A percentile compares a stretch with the other conserved stretches of the same genome.
These are phyloP conservation scores for Ceuthmochares aereus DNA, from an alignment of 2,113 vertebrate genomes.

Conservation along the genomic window DNA sequence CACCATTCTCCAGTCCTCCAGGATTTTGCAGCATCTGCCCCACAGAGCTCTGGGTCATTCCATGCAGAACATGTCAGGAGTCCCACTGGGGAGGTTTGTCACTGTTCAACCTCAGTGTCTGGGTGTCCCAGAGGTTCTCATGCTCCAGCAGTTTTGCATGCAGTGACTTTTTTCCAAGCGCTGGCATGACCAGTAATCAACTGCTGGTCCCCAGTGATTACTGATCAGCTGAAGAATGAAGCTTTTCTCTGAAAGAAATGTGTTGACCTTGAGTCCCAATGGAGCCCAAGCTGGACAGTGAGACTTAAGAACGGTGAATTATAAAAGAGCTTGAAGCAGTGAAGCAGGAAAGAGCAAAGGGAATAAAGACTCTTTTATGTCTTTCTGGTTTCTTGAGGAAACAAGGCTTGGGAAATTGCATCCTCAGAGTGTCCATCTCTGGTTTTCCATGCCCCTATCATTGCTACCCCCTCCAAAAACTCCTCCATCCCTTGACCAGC, in stretches of 20 bases:
- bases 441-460: neutral
- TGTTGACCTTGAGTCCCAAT: neutral
- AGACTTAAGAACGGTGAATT: neutral
- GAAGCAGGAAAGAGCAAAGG: neutral
- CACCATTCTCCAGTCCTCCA: neutral
- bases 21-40: neutral
- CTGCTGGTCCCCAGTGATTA: neutral
- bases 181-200: neutral
- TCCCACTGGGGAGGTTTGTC: neutral
- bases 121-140: neutral
- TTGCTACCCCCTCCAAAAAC: neutral
- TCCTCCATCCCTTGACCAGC: neutral
- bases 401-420: neutral
- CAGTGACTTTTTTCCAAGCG: neutral
- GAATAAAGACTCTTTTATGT: neutral
- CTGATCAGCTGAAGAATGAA: neutral
- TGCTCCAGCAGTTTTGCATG: neutral
- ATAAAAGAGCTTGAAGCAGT: neutral
- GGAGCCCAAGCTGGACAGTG: neutral
- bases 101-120: rapidly evolving
- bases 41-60: neutral
- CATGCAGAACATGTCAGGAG: neutral
- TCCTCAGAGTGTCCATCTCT: neutral
- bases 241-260: neutral
- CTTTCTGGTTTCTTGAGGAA: neutral